phyloP scores from a whole-genome alignment of 2,888 invertebrate genomes.

The Sericinus montela region DNA sequence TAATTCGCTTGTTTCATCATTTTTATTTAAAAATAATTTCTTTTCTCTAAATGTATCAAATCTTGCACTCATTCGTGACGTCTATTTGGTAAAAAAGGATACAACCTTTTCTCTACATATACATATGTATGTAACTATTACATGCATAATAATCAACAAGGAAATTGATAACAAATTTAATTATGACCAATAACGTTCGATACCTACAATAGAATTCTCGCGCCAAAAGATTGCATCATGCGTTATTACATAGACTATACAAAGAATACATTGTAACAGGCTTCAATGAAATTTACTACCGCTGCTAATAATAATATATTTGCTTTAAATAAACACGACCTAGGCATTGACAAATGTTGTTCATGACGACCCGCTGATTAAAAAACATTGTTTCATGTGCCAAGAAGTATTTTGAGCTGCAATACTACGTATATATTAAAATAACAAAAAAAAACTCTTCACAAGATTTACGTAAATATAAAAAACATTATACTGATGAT shows the following conservation, averaged over 20 bases:
- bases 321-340: constrained; percentile 11
- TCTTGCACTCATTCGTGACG: too few species aligned
- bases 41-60: too few species aligned
- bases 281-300: constrained; percentile 24
- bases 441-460: too few species aligned
- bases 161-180: constrained; percentile 19
- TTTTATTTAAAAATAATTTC: too few species aligned
- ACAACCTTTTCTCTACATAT: too few species aligned
- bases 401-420: not conserved
- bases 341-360: constrained; percentile 12
- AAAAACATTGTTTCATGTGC: not conserved
- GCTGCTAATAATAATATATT: constrained; percentile 4
- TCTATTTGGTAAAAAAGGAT: too few species aligned
- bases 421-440: not conserved
- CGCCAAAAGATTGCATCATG: constrained; percentile 36
- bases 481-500: too few species aligned
- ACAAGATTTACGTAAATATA: too few species aligned
- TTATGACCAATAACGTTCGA: constrained; percentile 40
- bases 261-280: constrained; percentile 4
- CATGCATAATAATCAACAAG: not conserved
- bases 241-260: constrained; percentile 7
- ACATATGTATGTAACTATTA: too few species aligned
- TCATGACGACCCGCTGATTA: constrained; percentile 6
- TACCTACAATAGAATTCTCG: constrained; percentile 33
- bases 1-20: too few species aligned